Evolutionary conservation across 2,113 vertebrate species (phyloP), one percentile per base, ranked within the genome.

Genomic region (Elephantulus edwardii): DNA sequence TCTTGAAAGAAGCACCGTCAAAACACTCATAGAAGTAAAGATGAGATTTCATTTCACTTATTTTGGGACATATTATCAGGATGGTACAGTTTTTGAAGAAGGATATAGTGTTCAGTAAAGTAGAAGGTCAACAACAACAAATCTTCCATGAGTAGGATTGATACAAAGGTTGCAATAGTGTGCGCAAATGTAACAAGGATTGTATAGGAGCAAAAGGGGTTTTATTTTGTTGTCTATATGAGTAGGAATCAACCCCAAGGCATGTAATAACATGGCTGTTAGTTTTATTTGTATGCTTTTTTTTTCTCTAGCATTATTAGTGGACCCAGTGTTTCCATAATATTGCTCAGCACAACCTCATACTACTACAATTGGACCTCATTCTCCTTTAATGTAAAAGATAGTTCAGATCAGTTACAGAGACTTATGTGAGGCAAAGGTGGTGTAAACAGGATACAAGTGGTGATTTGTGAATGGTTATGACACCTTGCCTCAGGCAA

Each of bases 401-500:
- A 82, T 58, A 82, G 75, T 91, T 60, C 78, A 85, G 78, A 78
- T 89, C 85, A 4, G 50, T 79, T 76, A 72, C 64, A 24, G 2
- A 74, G 89, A 40, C 35, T 46, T 20, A 56, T 30, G 24, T 40
- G 62, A 75, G 82, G 62, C 76, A 84, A 95, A 90, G 86, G 60
- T 83, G 82, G 19, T 81, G 40, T 70, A 82, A 85, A 94, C 95
- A 91, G 85, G 76, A 42, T 60, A 44, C 30, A 54, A 76, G 68
- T 79, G 48, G 83, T 93, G 93, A 90, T 88, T 93, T 81, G 76
- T 72, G 80, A 94, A 56, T 6, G 44, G 42, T 86, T 86, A 58
- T 88, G 91, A 86, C 92, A 92, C 91, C 83, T 95, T 74, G 93
- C 92, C 92, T 86, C 79, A 40, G 92, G 94, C 96, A 88, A 76